Evolutionary conservation across 1,140 invertebrate species (phyloP), one percentile per base, ranked within the genome.

Genomic region (Proales similis): DNA sequence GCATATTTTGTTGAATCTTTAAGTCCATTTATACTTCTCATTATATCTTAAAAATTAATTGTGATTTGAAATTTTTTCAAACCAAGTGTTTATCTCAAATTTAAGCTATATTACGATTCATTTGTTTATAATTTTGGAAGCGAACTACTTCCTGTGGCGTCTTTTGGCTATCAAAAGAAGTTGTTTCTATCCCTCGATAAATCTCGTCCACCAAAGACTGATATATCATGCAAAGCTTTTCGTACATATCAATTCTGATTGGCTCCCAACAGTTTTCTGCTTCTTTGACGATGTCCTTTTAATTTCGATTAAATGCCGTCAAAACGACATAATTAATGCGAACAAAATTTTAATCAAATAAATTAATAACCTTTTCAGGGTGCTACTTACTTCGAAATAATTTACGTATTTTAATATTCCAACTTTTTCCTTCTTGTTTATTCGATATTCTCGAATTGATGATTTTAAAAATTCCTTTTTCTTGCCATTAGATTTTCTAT

Each of bases 111-210:
- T 75, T 69, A 79, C 78, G 73, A 72, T 89, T 85, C 68, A 97
- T 82, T 71, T 90, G 85, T 81, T 98, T 92, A 74, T 89, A 97
- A 78, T 98, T 98, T 81, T 98, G 88, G 83, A 77, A 66, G 78
- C 89, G 87, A 32, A 97, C 82, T 39, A 96, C 90, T 79, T 94
- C 86, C 47, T 83, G 82, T 12, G 92, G 93, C 20, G 91, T 95
- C 78, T 92, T 93, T 62, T 84, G 83, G 73, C 94, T 90, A 68
- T 92, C 89, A 51, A 79, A 80, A 26, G 87, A 83, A 65, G 90
- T 84, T 14, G 83, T 77, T 7, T 82, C 78, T 63, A 94, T 89
- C 53, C 83, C 85, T 67, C 87, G 84, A 77, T 92, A 86, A 77
- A 96, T 87, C n/a, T 83, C 84, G 63, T 78, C 79, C 1, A 91